These are phyloP conservation scores for Spodoptera picta DNA, from an alignment of 2,888 invertebrate genomes.

Conservation along the genomic window DNA sequence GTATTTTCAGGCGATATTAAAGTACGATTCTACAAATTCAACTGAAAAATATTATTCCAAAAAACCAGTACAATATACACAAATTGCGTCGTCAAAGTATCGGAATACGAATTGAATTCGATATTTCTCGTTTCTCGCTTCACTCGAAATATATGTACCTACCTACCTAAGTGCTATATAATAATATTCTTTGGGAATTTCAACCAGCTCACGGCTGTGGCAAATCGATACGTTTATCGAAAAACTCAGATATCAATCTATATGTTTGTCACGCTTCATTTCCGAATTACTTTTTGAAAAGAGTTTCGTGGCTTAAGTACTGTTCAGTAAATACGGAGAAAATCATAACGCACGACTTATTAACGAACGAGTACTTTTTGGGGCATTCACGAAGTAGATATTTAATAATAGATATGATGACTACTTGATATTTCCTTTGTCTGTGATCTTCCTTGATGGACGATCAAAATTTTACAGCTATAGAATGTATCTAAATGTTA, in stretches of 20 bases:
- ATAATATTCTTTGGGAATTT: constrained; percentile 30
- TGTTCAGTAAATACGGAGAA: too few relatives aligned
- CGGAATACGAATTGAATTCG: constrained; percentile 41
- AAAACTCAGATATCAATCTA: constrained; percentile 40
- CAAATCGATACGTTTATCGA: constrained; percentile 26
- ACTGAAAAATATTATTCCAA: constrained; percentile 13
- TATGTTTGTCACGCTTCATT: constrained; percentile 17
- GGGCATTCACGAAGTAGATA: too few relatives aligned
- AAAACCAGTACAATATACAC: constrained; percentile 5
- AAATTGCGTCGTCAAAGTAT: constrained; percentile 20
- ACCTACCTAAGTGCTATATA: constrained; percentile 11
- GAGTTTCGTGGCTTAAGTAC: background rate
- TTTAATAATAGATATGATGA: too few relatives aligned
- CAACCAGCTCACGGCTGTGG: constrained; percentile 4
- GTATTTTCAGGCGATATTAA: constrained; percentile 6
- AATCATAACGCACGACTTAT: too few relatives aligned
- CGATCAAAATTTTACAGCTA: too few relatives aligned
- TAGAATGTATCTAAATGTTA: too few relatives aligned
- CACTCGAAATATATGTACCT: constrained; percentile 1
- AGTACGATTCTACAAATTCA: background rate
- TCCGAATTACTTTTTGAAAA: constrained; percentile 5
- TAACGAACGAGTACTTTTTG: too few relatives aligned
- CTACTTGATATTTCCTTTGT: too few relatives aligned
- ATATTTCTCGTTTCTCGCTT: constrained; percentile 12
- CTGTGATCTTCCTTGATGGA: too few relatives aligned